These are phyloP conservation scores for Stenotaenia linearis DNA, from an alignment of 2,888 invertebrate species.

Conservation along the genomic window DNA sequence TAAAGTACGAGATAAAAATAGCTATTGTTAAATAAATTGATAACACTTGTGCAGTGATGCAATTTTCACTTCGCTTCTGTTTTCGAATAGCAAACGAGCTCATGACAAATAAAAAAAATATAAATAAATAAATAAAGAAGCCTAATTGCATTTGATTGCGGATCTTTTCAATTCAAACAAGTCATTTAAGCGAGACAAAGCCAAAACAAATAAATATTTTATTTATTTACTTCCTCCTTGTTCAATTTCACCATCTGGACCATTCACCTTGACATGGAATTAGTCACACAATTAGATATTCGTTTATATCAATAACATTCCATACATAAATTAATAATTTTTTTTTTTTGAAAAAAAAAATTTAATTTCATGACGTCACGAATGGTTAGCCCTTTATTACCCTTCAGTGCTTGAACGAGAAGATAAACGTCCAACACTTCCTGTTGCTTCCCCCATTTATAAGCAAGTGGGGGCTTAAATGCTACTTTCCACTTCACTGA, in stretches of 20 bases:
- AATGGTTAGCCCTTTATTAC: neutral
- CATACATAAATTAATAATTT: neutral
- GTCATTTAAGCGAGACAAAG: neutral
- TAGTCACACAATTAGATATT: neutral
- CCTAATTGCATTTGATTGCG: neutral
- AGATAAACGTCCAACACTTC: constrained; percentile 16
- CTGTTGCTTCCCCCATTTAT: constrained; percentile 6
- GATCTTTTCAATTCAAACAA: neutral
- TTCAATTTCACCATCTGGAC: neutral
- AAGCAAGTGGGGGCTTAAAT: constrained; percentile 17
- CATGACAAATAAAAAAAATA: neutral
- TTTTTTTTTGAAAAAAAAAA: neutral
- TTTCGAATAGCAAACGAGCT: neutral
- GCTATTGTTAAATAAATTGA: neutral
- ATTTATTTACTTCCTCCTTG: constrained; percentile 3
- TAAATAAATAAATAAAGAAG: neutral
- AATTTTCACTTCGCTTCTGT: neutral
- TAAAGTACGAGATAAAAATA: neutral
- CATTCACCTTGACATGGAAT: neutral
- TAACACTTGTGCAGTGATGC: neutral
- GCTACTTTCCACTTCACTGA: constrained; percentile 9
- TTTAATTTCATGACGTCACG: neutral
- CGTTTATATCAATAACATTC: neutral
- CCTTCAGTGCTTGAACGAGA: neutral
- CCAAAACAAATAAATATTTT: constrained; percentile 7